Conservation (phyloP, 1,140 invertebrate genomes). For the Pseudomyrmex cubaensis region DNA sequence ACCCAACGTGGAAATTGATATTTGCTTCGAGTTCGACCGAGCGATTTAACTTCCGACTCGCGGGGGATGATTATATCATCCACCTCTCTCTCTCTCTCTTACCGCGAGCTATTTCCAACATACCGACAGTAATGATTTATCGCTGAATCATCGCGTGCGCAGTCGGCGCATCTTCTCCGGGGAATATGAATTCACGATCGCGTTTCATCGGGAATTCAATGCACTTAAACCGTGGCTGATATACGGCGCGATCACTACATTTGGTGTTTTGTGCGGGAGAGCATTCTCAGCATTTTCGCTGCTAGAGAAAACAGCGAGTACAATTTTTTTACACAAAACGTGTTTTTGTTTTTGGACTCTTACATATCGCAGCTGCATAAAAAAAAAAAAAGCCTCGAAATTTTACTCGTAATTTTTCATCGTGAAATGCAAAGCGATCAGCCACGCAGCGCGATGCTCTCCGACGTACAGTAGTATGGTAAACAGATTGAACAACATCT, state of each 20-base stretch:
- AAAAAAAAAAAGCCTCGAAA: neutral
- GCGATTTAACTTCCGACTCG: slow-evolving; percentile 67
- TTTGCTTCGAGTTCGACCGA: slow-evolving; percentile 71
- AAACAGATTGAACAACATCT: slow-evolving; percentile 48
- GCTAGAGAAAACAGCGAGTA: neutral
- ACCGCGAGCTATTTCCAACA: slow-evolving; percentile 66
- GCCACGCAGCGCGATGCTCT: neutral
- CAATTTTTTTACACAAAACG: too few species aligned
- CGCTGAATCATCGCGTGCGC: slow-evolving; percentile 26
- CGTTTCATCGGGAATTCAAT: slow-evolving; percentile 18
- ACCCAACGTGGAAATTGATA: slow-evolving; percentile 75
- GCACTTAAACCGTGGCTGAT: slow-evolving; percentile 14
- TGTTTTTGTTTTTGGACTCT: too few species aligned
- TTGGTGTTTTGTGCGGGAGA: neutral
- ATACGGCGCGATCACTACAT: slow-evolving; percentile 12
- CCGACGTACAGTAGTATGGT: slow-evolving; percentile 16
- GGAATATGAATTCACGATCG: neutral
- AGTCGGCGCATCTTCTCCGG: too few species aligned
- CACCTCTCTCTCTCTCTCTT: slow-evolving; percentile 35
- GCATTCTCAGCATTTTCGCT: neutral
- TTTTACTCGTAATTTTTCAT: neutral
- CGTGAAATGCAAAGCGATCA: neutral
- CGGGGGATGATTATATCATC: slow-evolving; percentile 73
- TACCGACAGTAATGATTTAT: slow-evolving; percentile 49
- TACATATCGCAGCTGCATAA: too few species aligned